phyloP scores from a whole-genome alignment of 2,113 vertebrate genomes.

The Hemibagrus wyckioides region DNA sequence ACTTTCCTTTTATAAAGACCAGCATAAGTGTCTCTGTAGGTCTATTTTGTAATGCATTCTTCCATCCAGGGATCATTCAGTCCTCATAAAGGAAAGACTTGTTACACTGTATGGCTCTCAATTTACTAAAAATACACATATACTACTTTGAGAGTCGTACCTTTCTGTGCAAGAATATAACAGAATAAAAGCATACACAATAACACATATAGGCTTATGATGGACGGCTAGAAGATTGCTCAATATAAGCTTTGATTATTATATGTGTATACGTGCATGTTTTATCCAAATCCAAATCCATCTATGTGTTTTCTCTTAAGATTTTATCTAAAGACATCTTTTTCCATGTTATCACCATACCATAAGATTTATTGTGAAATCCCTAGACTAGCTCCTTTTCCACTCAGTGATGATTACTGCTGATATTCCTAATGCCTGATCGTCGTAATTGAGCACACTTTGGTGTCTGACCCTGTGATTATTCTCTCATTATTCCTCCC shows the following conservation, averaged over 20 bases:
- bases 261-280: not conserved
- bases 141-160: not conserved
- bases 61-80: not conserved
- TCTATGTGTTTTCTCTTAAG: not conserved
- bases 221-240: not conserved
- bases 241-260: not conserved
- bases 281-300: not conserved
- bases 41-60: not conserved
- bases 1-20: not conserved
- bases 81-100: no score
- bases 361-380: no score
- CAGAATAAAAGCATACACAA: not conserved
- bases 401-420: not conserved
- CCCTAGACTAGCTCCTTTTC: not conserved
- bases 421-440: not conserved
- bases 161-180: not conserved
- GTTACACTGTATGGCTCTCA: not conserved
- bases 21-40: not conserved
- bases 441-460: not conserved
- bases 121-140: not conserved
- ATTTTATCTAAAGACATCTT: no score
- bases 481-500: conserved; percentile 13
- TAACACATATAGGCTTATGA: not conserved
- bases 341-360: no score
- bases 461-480: conserved; percentile 6